phyloP scores from a whole-genome alignment of 2,888 invertebrate species.

The Acanthoscelides obtectus region DNA sequence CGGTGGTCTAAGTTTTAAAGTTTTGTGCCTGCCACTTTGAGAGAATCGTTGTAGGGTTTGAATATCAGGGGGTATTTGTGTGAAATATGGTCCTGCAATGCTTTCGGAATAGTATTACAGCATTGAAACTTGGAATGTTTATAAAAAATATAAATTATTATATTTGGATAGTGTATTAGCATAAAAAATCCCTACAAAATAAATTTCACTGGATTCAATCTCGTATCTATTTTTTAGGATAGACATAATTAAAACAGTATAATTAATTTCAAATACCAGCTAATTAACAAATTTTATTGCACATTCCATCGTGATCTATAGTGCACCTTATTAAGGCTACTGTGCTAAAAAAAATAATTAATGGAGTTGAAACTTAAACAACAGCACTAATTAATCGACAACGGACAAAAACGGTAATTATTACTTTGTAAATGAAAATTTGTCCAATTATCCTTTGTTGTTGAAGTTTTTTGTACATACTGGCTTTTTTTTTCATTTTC shows the following conservation, averaged over 20 bases:
- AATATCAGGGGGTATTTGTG: too few species aligned
- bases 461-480: too few species aligned
- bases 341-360: background rate
- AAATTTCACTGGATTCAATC: background rate
- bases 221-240: background rate
- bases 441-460: background rate
- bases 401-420: background rate
- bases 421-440: background rate
- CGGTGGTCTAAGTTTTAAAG: too few species aligned
- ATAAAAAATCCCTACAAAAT: background rate
- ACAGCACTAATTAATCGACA: background rate
- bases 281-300: background rate
- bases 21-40: too few species aligned
- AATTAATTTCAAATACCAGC: background rate
- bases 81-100: too few species aligned
- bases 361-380: background rate
- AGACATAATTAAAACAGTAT: background rate
- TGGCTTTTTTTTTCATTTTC: too few species aligned
- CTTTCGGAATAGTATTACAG: too few species aligned
- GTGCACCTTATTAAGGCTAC: background rate
- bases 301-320: background rate
- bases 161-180: too few species aligned
- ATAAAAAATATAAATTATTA: too few species aligned
- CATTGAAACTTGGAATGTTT: too few species aligned
- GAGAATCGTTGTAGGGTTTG: too few species aligned